phyloP scores from a whole-genome alignment of 1,140 invertebrate genomes.

The Diabrotica undecimpunctata region DNA sequence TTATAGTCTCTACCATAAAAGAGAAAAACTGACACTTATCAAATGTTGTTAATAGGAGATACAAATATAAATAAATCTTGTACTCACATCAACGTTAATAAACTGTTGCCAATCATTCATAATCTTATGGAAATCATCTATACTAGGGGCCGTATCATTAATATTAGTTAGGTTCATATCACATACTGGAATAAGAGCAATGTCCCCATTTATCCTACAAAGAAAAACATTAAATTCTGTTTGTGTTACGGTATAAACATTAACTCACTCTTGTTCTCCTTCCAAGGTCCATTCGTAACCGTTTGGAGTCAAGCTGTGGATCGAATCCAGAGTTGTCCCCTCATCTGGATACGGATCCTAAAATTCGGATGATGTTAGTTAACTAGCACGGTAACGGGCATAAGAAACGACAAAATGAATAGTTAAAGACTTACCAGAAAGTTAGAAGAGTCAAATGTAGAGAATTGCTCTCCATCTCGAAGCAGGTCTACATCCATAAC shows the following conservation, averaged over 20 bases:
- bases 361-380: slow-evolving; percentile 4
- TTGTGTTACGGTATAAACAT: background rate
- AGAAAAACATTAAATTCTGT: slow-evolving; percentile 1
- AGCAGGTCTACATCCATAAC: slow-evolving; percentile 20
- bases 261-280: slow-evolving; percentile 20
- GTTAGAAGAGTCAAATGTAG: slow-evolving; percentile 14
- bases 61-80: too few species aligned
- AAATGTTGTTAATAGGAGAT: too few species aligned
- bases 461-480: slow-evolving; percentile 21
- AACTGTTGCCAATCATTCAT: slow-evolving; percentile 13
- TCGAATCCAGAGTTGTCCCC: slow-evolving; percentile 12
- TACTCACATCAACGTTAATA: slow-evolving; percentile 18
- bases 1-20: too few species aligned
- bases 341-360: slow-evolving; percentile 21
- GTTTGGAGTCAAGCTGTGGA: slow-evolving; percentile 10
- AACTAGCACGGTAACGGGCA: background rate
- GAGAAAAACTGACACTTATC: too few species aligned
- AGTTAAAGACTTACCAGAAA: slow-evolving; percentile 14
- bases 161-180: slow-evolving; percentile 9
- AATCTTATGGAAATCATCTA: slow-evolving; percentile 15
- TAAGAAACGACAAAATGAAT: background rate
- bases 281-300: slow-evolving; percentile 22
- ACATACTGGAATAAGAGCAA: slow-evolving; percentile 15
- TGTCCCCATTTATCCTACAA: slow-evolving; percentile 22
- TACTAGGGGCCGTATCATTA: slow-evolving; percentile 3